Percentiles rank a stretch among this genome's conserved stretches.
Evolutionary conservation across 1,140 invertebrate genomes (phyloP).

Genomic region (Lysiphlebus fabarum): DNA sequence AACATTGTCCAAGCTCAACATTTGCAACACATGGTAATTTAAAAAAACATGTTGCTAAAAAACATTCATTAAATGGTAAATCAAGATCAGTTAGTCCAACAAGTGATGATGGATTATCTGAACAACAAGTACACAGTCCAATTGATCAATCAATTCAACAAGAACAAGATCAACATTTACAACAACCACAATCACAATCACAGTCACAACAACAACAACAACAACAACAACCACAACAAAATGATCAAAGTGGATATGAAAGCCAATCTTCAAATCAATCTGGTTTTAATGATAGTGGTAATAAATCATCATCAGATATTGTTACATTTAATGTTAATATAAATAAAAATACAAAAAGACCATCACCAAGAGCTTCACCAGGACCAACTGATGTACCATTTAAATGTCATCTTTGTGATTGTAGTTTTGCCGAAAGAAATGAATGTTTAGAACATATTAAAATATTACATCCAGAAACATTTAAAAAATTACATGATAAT

Average conservation of each 20-base stretch:
- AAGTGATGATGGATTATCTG: constrained; percentile 35
- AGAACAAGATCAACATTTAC: neutral
- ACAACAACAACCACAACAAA: constrained; percentile 33
- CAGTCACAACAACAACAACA: constrained; percentile 1
- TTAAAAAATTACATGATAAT: constrained; percentile 73
- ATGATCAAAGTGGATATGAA: constrained; percentile 52
- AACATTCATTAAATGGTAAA: constrained; percentile 57
- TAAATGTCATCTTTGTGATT: constrained; percentile 90
- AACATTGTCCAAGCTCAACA: constrained; percentile 78
- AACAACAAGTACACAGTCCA: constrained; percentile 31
- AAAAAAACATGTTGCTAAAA: constrained; percentile 72
- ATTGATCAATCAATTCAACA: constrained; percentile 19
- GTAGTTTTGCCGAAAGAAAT: constrained; percentile 73
- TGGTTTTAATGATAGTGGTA: constrained; percentile 39
- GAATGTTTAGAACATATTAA: constrained; percentile 81
- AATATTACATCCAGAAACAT: constrained; percentile 67
- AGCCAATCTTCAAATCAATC: constrained; percentile 44
- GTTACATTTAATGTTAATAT: constrained; percentile 12
- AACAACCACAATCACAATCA: constrained; percentile 14
- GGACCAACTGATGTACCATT: constrained; percentile 69
- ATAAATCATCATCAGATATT: constrained; percentile 5
- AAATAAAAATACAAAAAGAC: constrained; percentile 29
- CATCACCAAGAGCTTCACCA: constrained; percentile 34
- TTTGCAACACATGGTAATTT: constrained; percentile 79
- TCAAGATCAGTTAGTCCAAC: constrained; percentile 43